These are phyloP conservation scores for Trichacis sp. DNA, from an alignment of 2,888 invertebrate species.

Conservation along the genomic window DNA sequence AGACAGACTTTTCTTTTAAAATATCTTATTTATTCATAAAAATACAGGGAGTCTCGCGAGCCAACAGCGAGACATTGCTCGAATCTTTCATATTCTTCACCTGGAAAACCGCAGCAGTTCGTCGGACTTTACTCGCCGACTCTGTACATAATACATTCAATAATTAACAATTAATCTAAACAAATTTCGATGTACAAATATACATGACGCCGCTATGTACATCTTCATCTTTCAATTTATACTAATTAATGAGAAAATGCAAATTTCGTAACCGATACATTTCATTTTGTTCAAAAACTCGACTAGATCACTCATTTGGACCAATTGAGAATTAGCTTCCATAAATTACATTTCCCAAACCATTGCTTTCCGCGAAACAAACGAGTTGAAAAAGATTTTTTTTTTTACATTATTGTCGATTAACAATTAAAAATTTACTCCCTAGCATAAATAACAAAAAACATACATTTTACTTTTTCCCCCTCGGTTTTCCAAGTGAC, in stretches of 20 bases:
- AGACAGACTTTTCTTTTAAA: slow-evolving; percentile 68
- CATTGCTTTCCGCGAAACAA: no score
- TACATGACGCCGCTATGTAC: slow-evolving; percentile 41
- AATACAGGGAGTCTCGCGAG: slow-evolving; percentile 61
- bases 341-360: no score
- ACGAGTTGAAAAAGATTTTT: not conserved
- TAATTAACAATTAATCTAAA: slow-evolving; percentile 33
- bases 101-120: slow-evolving; percentile 42
- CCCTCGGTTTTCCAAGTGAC: slow-evolving; percentile 38
- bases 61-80: slow-evolving; percentile 45
- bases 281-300: slow-evolving; percentile 1
- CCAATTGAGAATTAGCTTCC: not conserved
- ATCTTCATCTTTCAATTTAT: slow-evolving; percentile 13
- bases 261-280: slow-evolving; percentile 1
- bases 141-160: slow-evolving; percentile 34
- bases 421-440: not conserved
- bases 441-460: slow-evolving; percentile 10
- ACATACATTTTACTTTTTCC: slow-evolving; percentile 25
- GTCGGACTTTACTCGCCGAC: slow-evolving; percentile 37
- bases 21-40: slow-evolving; percentile 70
- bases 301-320: slow-evolving; percentile 1
- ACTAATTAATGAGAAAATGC: slow-evolving; percentile 27
- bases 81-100: slow-evolving; percentile 27
- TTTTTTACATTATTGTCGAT: not conserved
- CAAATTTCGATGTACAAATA: slow-evolving; percentile 32